Evolutionary conservation across 1,140 invertebrate species (phyloP).

Genomic region (Mya arenaria): DNA sequence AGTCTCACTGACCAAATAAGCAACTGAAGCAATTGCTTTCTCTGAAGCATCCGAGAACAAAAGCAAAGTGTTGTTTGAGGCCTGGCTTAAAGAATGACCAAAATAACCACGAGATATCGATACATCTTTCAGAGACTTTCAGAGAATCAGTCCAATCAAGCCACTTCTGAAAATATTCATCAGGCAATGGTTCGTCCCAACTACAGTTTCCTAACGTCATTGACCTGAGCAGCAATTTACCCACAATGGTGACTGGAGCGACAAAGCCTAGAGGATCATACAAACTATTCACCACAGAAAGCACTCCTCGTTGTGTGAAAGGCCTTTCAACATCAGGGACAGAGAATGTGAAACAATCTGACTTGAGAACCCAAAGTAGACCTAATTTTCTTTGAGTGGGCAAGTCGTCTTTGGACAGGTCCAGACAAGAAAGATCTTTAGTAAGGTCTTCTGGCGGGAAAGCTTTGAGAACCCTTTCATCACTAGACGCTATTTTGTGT

Average conservation of each 20-base stretch:
- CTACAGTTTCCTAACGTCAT: background rate
- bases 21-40: conserved; percentile 22
- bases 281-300: conserved; percentile 16
- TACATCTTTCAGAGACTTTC: background rate
- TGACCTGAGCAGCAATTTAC: background rate
- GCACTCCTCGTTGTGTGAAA: background rate
- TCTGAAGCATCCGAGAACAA: conserved; percentile 40
- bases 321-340: background rate
- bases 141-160: conserved; percentile 10
- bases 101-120: background rate
- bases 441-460: conserved; percentile 29
- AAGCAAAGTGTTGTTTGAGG: background rate
- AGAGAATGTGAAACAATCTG: background rate
- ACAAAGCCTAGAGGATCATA: conserved; percentile 25
- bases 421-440: background rate
- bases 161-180: background rate
- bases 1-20: background rate
- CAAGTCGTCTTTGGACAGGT: background rate
- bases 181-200: background rate
- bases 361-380: background rate
- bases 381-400: conserved; percentile 12
- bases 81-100: background rate
- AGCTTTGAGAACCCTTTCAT: conserved; percentile 11
- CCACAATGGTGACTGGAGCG: background rate
- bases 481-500: conserved; percentile 42